Evolutionary conservation across 2,888 invertebrate genomes (phyloP), one percentile per base, ranked within the genome.

Genomic region (Tenthredo mesomela): DNA sequence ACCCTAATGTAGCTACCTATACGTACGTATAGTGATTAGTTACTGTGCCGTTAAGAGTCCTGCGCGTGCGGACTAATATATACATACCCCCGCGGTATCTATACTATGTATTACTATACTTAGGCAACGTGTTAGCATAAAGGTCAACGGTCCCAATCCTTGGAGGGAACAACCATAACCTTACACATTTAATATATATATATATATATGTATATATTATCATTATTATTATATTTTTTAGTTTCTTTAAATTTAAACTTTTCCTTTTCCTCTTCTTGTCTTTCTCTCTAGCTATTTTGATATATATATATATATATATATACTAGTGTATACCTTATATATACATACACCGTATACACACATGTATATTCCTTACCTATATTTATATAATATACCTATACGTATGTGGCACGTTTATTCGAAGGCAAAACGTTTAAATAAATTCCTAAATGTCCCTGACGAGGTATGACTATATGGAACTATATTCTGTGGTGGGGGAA

Each of bases 121-220:
- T 88, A 89, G 90, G 88, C 89, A 87, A 85, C 84, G 25, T 15
- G 25, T 50, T 50, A 50, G 50, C 86, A 50, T 43, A 58, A 90
- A 90, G 93, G 93, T 93, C 92, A 93, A 92, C 92, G 93, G 61
- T 61, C 61, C 61, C 91, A 92, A 93, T 92, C 92, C 88, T 90
- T 18, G 18, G 12, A 21, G 37, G 33, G 25, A 65, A 90, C 90
- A 91, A 91, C 90, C 91, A 91, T 92, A 92, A 92, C 91, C 92
- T 92, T 92, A 91, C 29, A 25, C 77, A 71, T 21, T 73, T 73
- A 10, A 61, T 61, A 61, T 21, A 25, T 25, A 61, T 25, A 25
- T 25, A 61, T 61, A 61, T 15, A 2, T 50, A 77, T 15, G 29
- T 29, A 29, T 29, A 29, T 47, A 47, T 77, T 9, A 25, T 77